Evolutionary conservation across 2,113 vertebrate species (phyloP).

Genomic region (Cheilinus undulatus): DNA sequence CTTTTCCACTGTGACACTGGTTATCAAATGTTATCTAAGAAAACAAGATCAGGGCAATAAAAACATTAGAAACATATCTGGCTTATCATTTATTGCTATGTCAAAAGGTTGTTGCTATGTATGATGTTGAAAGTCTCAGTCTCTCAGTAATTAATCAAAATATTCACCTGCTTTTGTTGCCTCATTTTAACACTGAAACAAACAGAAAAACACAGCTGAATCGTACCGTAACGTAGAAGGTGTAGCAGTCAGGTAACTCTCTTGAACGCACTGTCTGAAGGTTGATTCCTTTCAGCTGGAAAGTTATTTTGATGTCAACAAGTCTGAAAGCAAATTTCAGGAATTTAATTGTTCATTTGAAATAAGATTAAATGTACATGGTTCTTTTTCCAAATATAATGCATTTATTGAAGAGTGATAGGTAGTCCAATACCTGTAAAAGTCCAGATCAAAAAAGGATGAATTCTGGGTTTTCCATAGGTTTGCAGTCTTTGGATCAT

Average conservation of each 20-base stretch:
- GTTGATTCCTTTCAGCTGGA: slow-evolving; percentile 93
- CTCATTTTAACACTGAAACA: background rate
- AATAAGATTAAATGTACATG: background rate
- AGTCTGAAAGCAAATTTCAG: slow-evolving; percentile 82
- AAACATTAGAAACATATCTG: background rate
- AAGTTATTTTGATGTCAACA: slow-evolving; percentile 89
- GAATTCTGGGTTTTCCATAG: slow-evolving; percentile 83
- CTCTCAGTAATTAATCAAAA: background rate
- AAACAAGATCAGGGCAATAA: background rate
- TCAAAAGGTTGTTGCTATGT: background rate
- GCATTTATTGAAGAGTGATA: background rate
- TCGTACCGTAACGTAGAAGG: slow-evolving; percentile 88
- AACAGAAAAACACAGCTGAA: background rate
- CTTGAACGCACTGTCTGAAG: slow-evolving; percentile 90
- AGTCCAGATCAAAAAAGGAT: slow-evolving; percentile 92
- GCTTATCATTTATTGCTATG: background rate
- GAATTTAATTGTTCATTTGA: background rate
- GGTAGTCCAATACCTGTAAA: slow-evolving; percentile 88
- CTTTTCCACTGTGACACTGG: slow-evolving; percentile 92
- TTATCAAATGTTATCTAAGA: slow-evolving; percentile 94
- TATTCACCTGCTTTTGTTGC: background rate
- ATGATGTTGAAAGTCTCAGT: no score
- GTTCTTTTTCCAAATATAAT: background rate
- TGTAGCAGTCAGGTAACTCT: slow-evolving; percentile 94
- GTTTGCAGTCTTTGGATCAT: slow-evolving; percentile 79